phyloP scores from a whole-genome alignment of 2,113 vertebrate species.

The Perca fluviatilis region DNA sequence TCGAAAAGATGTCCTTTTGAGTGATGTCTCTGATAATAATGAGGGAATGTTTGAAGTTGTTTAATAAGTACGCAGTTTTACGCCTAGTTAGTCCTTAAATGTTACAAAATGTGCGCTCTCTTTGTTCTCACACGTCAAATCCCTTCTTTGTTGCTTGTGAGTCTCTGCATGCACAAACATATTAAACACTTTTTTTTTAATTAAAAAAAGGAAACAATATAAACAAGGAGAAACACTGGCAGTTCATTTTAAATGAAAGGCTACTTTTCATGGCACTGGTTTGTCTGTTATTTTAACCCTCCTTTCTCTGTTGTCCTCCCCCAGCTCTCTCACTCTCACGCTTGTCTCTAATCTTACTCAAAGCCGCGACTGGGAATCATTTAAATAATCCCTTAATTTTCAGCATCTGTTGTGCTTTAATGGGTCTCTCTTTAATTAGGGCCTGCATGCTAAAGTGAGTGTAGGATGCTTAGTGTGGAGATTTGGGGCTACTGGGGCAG shows the following conservation, averaged over 20 bases:
- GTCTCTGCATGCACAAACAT: slow-evolving; percentile 28
- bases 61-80: slow-evolving; percentile 69
- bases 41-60: slow-evolving; percentile 66
- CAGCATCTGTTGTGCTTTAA: slow-evolving; percentile 83
- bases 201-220: slow-evolving; percentile 41
- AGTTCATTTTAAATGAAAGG: slow-evolving; percentile 56
- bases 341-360: slow-evolving; percentile 64
- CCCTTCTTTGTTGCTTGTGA: slow-evolving; percentile 42
- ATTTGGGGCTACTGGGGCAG: slow-evolving; percentile 57
- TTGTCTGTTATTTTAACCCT: slow-evolving; percentile 57
- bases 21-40: neutral
- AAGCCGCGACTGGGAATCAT: slow-evolving; percentile 70
- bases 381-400: slow-evolving; percentile 85
- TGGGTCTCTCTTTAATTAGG: slow-evolving; percentile 83
- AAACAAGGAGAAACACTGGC: slow-evolving; percentile 33
- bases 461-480: slow-evolving; percentile 61
- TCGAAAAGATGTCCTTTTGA: neutral
- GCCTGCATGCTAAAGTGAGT: slow-evolving; percentile 67
- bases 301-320: slow-evolving; percentile 32
- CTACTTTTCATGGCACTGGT: slow-evolving; percentile 50
- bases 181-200: slow-evolving; percentile 4
- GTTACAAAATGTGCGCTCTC: slow-evolving; percentile 55
- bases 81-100: slow-evolving; percentile 61
- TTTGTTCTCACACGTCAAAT: slow-evolving; percentile 52
- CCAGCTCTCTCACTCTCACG: slow-evolving; percentile 44